Base-by-base conservation (phyloP, 2,888 invertebrate species). In the Craniophora ligustri region DNA sequence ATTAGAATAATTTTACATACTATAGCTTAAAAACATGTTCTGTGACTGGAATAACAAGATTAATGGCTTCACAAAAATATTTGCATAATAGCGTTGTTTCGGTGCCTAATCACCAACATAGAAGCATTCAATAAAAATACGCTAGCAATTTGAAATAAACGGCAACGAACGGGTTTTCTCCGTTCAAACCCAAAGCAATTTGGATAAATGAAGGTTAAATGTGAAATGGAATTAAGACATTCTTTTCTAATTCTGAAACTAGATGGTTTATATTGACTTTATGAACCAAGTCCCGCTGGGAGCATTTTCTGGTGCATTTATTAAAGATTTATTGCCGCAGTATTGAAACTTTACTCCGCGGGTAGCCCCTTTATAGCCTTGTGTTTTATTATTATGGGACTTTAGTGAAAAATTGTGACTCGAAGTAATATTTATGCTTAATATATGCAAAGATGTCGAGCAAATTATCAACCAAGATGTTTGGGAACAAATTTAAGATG, bases 1-100 rank as follows among this genome's bases (percentile, higher is more conserved):
- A 39, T 54, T 57, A 32, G 50, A 49, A 55, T 60, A 39, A 54
- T 61, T 56, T 67, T 50, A 58, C 59, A 65, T 61, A 41, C 44
- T 30, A 39, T 69, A 42, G 63, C 38, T 40, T 55, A 19, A 44
- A 72, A 75, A 75, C 73, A 61, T 62, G 73, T 76, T 72, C 63
- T 64, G 68, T 70, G 74, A 68, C 67, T 73, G 23, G 55, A 66
- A 74, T 72, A 70, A 67, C 53, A 56, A 68, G 61, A 75, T 74
- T 71, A 73, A 83, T 79, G 68, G 65, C 61, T 71, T 69, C 73
- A 72, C 48, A 57, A 71, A 79, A 77, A 55, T 73, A 77, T 79
- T 81, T 81, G 73, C 77, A 79, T 83, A 82, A 84, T 76, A 76
- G 75, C 65, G 70, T 76, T 78, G 68, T 79, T 78, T 67, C 48